These are phyloP conservation scores for Dipodomys merriami DNA, from an alignment of 2,113 vertebrate species.

Conservation along the genomic window DNA sequence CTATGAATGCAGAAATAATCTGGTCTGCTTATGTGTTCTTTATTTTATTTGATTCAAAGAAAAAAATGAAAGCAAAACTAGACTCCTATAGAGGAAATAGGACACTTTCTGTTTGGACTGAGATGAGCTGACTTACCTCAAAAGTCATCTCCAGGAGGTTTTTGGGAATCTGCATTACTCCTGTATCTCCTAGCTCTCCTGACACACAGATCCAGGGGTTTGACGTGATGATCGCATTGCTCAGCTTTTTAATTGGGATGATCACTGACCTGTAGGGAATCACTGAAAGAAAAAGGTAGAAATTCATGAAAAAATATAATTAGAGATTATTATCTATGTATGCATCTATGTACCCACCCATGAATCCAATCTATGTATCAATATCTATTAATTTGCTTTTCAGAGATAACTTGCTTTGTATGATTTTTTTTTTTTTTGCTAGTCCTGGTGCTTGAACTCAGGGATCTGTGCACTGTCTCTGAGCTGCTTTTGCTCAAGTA, in stretches of 20 bases:
- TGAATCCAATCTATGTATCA: no score
- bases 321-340: no score
- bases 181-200: constrained; percentile 96
- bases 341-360: no score
- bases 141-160: constrained; percentile 97
- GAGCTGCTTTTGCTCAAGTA: no score
- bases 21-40: background rate
- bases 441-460: no score
- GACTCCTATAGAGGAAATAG: background rate
- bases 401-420: background rate
- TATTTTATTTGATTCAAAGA: background rate
- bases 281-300: constrained; percentile 82
- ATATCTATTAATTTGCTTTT: background rate
- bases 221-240: constrained; percentile 96
- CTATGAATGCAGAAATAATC: background rate
- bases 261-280: constrained; percentile 96
- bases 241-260: constrained; percentile 98
- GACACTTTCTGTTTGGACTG: background rate
- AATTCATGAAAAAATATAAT: background rate
- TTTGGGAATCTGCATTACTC: constrained; percentile 95
- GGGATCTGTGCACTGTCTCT: no score
- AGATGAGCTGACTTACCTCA: constrained; percentile 86
- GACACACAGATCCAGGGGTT: constrained; percentile 98
- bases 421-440: no score
- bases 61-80: background rate